Evolutionary conservation across 2,888 invertebrate species (phyloP).

Genomic region (Lacanobia wlatinum): DNA sequence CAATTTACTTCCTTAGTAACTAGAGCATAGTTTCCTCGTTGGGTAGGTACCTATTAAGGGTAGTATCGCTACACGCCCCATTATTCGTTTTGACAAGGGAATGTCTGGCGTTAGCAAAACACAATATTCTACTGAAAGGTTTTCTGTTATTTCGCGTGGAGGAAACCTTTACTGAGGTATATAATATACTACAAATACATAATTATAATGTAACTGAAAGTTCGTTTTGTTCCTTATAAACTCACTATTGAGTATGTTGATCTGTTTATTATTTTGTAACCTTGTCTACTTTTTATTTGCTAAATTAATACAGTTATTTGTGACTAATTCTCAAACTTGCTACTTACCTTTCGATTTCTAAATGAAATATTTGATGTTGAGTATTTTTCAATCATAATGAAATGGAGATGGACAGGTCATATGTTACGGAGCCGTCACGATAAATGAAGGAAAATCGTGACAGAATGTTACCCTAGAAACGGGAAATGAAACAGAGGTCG

Average conservation of each 20-base stretch:
- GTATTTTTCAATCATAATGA: too few species aligned
- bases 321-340: not conserved
- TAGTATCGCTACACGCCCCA: conserved; percentile 2
- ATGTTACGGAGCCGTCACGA: too few species aligned
- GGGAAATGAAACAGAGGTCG: too few species aligned
- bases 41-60: conserved; percentile 5
- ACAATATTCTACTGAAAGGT: conserved; percentile 29
- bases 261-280: not conserved
- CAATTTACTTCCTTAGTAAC: conserved; percentile 3
- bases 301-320: not conserved
- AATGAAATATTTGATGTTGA: too few species aligned
- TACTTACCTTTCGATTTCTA: too few species aligned
- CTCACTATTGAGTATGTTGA: not conserved
- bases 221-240: not conserved
- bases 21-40: not conserved
- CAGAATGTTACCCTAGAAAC: too few species aligned
- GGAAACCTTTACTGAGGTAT: conserved; percentile 5
- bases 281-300: not conserved
- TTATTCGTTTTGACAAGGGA: conserved; percentile 46
- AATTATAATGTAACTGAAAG: not conserved
- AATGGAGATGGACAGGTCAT: too few species aligned
- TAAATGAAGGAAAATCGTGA: too few species aligned
- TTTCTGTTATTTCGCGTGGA: conserved; percentile 16
- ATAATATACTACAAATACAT: conserved; percentile 7
- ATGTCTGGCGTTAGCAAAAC: conserved; percentile 19